Evolutionary conservation across 1,140 invertebrate genomes (phyloP).

Genomic region (Hyposmocoma kahamanoa): DNA sequence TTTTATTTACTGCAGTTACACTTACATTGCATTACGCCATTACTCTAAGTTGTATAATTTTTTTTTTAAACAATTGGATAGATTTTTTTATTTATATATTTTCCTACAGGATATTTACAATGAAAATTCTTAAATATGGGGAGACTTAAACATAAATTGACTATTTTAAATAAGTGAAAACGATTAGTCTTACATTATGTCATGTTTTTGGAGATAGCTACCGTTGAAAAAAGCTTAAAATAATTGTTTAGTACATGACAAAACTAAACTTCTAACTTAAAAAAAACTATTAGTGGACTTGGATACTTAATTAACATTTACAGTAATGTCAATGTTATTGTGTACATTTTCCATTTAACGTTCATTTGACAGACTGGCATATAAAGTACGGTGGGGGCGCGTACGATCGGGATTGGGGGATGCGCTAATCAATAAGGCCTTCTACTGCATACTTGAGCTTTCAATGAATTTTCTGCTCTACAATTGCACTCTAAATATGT

Average conservation of each 20-base stretch:
- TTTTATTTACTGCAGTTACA: constrained; percentile 28
- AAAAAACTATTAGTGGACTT: constrained; percentile 24
- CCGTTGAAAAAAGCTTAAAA: constrained; percentile 16
- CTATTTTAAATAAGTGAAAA: constrained; percentile 31
- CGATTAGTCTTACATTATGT: constrained; percentile 37
- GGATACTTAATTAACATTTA: constrained; percentile 11
- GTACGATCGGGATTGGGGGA: too few species aligned
- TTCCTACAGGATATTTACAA: constrained; percentile 46
- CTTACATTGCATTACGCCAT: constrained; percentile 20
- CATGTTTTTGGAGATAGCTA: constrained; percentile 48
- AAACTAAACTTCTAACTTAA: constrained; percentile 19
- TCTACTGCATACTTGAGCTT: too few species aligned
- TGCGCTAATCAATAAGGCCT: too few species aligned
- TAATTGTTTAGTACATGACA: constrained; percentile 31
- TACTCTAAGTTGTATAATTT: neutral
- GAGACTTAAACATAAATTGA: constrained; percentile 22
- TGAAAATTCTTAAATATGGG: constrained; percentile 41
- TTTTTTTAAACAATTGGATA: neutral
- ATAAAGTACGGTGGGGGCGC: too few species aligned
- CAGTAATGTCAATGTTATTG: constrained; percentile 18
- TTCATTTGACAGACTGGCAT: too few species aligned
- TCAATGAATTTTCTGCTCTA: too few species aligned
- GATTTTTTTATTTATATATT: neutral
- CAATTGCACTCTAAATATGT: too few species aligned
- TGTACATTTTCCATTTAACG: too few species aligned